Evolutionary conservation across 2,888 invertebrate species (phyloP).

Genomic region (Idaea dimidiata): DNA sequence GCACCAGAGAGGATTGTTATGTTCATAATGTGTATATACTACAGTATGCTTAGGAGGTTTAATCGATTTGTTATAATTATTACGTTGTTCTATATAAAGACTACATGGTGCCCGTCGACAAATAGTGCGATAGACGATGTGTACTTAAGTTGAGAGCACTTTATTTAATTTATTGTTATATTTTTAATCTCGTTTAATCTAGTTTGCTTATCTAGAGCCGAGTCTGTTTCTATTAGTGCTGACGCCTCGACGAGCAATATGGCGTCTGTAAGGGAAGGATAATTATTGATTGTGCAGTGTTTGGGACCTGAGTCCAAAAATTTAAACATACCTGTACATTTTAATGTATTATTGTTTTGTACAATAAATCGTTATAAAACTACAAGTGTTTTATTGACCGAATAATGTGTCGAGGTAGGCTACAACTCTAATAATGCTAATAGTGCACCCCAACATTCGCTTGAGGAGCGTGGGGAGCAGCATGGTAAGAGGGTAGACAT

Average conservation of each 20-base stretch:
- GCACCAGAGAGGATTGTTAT: constrained; percentile 69
- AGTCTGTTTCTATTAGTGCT: constrained; percentile 79
- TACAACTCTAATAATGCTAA: no score
- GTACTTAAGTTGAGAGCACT: constrained; percentile 80
- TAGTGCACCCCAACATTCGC: no score
- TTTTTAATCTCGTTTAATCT: constrained; percentile 75
- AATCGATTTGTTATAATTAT: constrained; percentile 76
- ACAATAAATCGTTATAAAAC: constrained; percentile 82
- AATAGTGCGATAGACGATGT: constrained; percentile 78
- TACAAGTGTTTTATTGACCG: constrained; percentile 57
- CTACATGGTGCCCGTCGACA: constrained; percentile 81
- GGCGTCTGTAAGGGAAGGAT: constrained; percentile 80
- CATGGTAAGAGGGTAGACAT: no score
- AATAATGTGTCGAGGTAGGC: background rate
- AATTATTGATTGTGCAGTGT: constrained; percentile 75
- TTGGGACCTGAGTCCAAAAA: constrained; percentile 79
- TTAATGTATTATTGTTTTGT: constrained; percentile 83
- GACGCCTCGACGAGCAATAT: constrained; percentile 80
- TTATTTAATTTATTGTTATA: constrained; percentile 77
- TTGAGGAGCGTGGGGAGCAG: no score
- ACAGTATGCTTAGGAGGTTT: constrained; percentile 80
- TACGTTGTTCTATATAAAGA: constrained; percentile 78
- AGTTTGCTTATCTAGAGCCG: constrained; percentile 79
- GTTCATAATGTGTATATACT: constrained; percentile 80
- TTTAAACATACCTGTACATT: constrained; percentile 82